Evolutionary conservation across 2,888 invertebrate species (phyloP).

Genomic region (Schizotus pectinicornis): DNA sequence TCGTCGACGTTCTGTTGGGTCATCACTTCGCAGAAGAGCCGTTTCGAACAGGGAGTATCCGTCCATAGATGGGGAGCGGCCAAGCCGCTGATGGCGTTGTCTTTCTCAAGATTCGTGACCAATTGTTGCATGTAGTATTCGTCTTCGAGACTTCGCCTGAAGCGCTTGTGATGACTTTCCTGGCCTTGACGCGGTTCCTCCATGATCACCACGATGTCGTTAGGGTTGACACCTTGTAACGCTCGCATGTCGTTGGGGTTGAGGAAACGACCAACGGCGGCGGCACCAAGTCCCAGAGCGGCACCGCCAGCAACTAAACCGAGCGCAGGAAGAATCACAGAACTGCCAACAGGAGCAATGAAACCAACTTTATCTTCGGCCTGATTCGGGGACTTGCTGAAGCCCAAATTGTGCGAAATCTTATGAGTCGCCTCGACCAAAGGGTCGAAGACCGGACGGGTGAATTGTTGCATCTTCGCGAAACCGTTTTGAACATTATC

Average conservation of each 20-base stretch:
- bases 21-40: constrained; percentile 78
- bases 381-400: constrained; percentile 43
- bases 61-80: constrained; percentile 65
- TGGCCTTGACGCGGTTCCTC: constrained; percentile 37
- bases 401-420: constrained; percentile 77
- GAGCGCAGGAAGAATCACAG: constrained; percentile 77
- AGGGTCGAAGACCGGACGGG: constrained; percentile 74
- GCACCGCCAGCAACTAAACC: constrained; percentile 84
- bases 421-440: constrained; percentile 80
- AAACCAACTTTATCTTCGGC: constrained; percentile 72
- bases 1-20: constrained; percentile 73
- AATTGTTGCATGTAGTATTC: constrained; percentile 54
- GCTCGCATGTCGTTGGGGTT: constrained; percentile 52
- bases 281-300: constrained; percentile 78
- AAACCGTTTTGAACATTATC: constrained; percentile 75
- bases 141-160: constrained; percentile 56
- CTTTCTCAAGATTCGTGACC: constrained; percentile 48
- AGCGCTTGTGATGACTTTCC: constrained; percentile 38
- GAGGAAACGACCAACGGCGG: constrained; percentile 76
- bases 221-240: constrained; percentile 39
- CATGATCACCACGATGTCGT: constrained; percentile 51
- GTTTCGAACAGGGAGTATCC: constrained; percentile 79
- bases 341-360: constrained; percentile 62
- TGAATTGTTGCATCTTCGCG: constrained; percentile 71
- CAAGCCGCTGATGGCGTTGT: constrained; percentile 44